phyloP scores from a whole-genome alignment of 2,113 vertebrate species.

The Geothlypis trichas region DNA sequence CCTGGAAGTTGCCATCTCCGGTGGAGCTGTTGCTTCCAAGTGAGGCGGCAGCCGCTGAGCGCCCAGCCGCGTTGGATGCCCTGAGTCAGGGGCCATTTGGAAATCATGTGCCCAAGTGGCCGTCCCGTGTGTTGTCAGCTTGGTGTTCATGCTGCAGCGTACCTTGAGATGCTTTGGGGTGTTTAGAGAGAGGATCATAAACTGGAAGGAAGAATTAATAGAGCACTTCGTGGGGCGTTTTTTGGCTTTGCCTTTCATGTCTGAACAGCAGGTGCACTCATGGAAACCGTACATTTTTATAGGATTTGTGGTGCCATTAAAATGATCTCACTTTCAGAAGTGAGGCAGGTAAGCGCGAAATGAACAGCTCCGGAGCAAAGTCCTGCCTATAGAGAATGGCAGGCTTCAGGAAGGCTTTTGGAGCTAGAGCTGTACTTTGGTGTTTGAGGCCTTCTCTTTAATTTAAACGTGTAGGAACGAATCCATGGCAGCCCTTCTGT shows the following conservation, averaged over 20 bases:
- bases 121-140: accelerated
- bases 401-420: not conserved
- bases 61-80: not conserved
- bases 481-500: not conserved
- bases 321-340: accelerated
- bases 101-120: accelerated
- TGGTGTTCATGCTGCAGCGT: accelerated
- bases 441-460: not conserved
- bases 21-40: not conserved
- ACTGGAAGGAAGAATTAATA: not conserved
- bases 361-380: accelerated
- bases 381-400: not conserved
- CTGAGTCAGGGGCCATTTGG: accelerated
- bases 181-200: accelerated
- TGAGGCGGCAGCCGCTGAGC: not conserved
- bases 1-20: accelerated
- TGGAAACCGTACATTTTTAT: not conserved
- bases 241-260: not conserved
- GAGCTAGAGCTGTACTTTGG: not conserved
- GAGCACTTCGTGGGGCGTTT: accelerated
- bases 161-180: not conserved
- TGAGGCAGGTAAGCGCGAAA: not conserved
- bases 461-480: not conserved
- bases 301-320: not conserved
- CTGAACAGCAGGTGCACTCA: accelerated